phyloP scores from a whole-genome alignment of 1,140 invertebrate genomes.

The Caenorhabditis inopinata region DNA sequence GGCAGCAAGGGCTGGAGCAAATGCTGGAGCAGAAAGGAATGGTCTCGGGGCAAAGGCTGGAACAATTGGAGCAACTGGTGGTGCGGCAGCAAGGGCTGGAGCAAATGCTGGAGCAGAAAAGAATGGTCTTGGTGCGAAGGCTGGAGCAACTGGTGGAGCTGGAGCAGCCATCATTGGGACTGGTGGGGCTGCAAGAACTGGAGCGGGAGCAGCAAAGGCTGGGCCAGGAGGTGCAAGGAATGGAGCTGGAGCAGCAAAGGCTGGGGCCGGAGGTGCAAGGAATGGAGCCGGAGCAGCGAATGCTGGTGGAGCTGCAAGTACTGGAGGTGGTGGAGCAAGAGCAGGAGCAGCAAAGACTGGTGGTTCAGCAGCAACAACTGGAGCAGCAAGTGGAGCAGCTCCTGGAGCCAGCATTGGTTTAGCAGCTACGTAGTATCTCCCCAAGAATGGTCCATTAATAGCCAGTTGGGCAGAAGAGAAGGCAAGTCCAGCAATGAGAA shows the following conservation, averaged over 20 bases:
- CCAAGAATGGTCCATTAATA: constrained; percentile 37
- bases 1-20: background rate
- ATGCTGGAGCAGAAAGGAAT: constrained; percentile 29
- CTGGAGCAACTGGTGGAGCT: constrained; percentile 9
- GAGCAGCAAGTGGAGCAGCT: constrained; percentile 31
- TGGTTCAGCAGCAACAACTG: constrained; percentile 23
- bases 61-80: constrained; percentile 24
- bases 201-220: constrained; percentile 9
- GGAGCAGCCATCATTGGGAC: constrained; percentile 1
- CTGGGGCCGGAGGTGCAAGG: constrained; percentile 13
- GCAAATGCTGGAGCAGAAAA: constrained; percentile 20
- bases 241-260: constrained; percentile 15
- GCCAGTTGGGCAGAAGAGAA: constrained; percentile 12
- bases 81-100: constrained; percentile 11
- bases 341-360: constrained; percentile 19
- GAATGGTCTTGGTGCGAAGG: constrained; percentile 15
- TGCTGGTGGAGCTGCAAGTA: constrained; percentile 23
- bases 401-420: constrained; percentile 35
- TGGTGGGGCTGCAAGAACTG: constrained; percentile 41
- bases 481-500: constrained; percentile 12
- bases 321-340: constrained; percentile 33
- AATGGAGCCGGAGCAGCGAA: constrained; percentile 24
- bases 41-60: constrained; percentile 36
- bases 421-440: constrained; percentile 35
- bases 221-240: constrained; percentile 10